Evolutionary conservation across 2,797 vertebrate genomes (phyloP).

Genomic region (Orientallactaga sibirica): DNA sequence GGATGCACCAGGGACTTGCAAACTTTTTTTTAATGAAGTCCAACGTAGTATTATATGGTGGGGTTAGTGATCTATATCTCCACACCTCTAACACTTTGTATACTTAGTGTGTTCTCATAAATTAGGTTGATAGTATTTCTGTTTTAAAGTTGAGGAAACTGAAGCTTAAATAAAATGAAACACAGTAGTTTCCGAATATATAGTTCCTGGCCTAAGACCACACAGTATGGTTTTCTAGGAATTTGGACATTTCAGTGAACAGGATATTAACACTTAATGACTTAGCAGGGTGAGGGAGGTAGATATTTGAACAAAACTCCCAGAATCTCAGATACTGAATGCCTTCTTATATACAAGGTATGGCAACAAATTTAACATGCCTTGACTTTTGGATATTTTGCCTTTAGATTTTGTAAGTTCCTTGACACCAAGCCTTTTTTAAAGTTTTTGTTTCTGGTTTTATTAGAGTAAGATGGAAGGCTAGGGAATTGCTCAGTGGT

Average conservation of each 20-base stretch:
- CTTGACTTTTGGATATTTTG: background rate
- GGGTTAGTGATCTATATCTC: background rate
- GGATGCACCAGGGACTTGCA: too few species aligned
- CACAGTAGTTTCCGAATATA: background rate
- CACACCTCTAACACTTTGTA: background rate
- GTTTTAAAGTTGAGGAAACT: background rate
- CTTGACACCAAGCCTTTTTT: background rate
- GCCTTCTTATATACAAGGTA: background rate
- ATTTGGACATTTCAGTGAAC: slow-evolving; percentile 42
- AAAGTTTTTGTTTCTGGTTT: background rate
- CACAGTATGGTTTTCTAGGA: background rate
- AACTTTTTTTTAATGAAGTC: background rate
- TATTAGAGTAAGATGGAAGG: background rate
- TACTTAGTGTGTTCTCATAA: background rate
- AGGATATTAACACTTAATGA: background rate
- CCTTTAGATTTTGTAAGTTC: slow-evolving; percentile 11
- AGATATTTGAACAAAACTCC: background rate
- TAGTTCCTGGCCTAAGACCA: background rate
- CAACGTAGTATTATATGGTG: background rate
- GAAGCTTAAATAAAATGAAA: background rate
- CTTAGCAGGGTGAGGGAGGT: background rate
- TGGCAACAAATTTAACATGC: background rate
- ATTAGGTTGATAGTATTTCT: slow-evolving; percentile 13
- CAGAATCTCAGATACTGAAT: background rate
- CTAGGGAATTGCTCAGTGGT: background rate